Conservation (phyloP, 2,888 invertebrate species). For the Tromatobia lineatoria region DNA sequence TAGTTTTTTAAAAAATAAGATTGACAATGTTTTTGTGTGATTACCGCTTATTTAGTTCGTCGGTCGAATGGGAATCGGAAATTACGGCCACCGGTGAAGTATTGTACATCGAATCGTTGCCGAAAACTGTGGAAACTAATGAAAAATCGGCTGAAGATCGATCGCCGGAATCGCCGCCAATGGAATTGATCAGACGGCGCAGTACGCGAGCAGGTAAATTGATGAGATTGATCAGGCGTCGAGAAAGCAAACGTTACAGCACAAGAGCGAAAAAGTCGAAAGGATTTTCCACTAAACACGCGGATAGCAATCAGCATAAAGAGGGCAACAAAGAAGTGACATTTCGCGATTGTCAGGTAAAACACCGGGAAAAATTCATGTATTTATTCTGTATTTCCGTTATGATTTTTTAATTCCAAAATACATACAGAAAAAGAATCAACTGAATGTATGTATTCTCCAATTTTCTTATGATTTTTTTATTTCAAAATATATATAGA, state of each 20-base stretch:
- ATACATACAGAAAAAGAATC: no score
- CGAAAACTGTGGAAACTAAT: conserved; percentile 71
- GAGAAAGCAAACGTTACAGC: conserved; percentile 86
- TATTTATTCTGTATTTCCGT: neutral
- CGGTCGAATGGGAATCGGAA: conserved; percentile 83
- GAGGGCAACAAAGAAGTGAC: conserved; percentile 80
- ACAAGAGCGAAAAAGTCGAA: conserved; percentile 78
- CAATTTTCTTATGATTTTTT: no score
- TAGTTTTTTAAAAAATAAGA: no score
- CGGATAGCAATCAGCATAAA: conserved; percentile 72
- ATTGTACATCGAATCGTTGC: conserved; percentile 81
- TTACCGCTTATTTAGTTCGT: conserved; percentile 76
- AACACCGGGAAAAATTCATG: neutral
- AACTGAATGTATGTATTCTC: no score
- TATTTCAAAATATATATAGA: no score
- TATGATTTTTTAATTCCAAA: neutral
- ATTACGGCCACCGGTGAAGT: conserved; percentile 80
- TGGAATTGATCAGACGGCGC: conserved; percentile 80
- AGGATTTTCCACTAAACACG: conserved; percentile 57
- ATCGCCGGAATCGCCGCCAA: conserved; percentile 73
- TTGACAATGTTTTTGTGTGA: no score
- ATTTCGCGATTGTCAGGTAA: conserved; percentile 81
- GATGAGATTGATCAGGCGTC: conserved; percentile 86
- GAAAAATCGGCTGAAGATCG: conserved; percentile 66
- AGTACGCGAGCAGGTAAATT: conserved; percentile 86